phyloP scores from a whole-genome alignment of 2,113 vertebrate genomes.

The Ia io region DNA sequence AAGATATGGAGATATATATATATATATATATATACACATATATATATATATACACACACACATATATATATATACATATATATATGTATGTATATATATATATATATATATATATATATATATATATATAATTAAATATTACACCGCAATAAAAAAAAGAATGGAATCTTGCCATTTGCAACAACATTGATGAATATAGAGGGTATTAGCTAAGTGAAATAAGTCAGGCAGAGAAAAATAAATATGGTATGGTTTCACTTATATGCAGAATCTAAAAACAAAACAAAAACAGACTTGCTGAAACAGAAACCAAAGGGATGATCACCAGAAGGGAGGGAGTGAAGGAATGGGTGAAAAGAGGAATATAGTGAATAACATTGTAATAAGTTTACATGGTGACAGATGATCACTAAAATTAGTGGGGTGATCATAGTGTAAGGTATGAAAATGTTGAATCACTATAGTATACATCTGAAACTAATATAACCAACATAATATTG shows the following conservation, averaged over 20 bases:
- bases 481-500: neutral
- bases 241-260: neutral
- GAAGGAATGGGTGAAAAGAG: neutral
- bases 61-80: no score
- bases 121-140: neutral
- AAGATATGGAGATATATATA: neutral
- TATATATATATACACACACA: no score
- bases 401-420: neutral
- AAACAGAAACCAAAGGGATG: neutral
- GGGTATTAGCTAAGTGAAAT: neutral
- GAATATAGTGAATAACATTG: neutral
- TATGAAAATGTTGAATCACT: neutral
- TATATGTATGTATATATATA: no score
- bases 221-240: neutral
- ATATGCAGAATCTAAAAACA: neutral
- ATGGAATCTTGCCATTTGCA: neutral
- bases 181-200: neutral
- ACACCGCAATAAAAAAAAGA: neutral
- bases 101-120: no score
- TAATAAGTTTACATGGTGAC: neutral
- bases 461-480: neutral
- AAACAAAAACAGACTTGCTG: neutral
- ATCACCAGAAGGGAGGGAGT: neutral
- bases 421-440: neutral
- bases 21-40: no score